A percentile compares a stretch with the other conserved stretches of the same genome.
These are phyloP conservation scores for Euclidia mi DNA, from an alignment of 2,888 invertebrate genomes.

Conservation along the genomic window DNA sequence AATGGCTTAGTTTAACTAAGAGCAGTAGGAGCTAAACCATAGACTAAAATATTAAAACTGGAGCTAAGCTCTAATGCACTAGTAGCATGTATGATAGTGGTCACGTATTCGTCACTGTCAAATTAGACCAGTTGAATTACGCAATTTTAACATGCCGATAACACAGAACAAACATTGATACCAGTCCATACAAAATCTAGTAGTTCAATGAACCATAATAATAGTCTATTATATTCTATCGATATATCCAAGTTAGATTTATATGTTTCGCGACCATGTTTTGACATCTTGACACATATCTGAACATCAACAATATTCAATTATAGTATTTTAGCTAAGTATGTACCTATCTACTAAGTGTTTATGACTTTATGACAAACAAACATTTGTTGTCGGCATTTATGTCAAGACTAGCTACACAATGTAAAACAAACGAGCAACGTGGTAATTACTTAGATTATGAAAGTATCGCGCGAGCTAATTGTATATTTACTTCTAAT, in stretches of 20 bases:
- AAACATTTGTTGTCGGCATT: too few relatives aligned
- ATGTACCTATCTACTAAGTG: neutral
- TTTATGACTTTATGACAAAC: neutral
- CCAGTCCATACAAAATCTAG: constrained; percentile 58
- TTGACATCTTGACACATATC: constrained; percentile 32
- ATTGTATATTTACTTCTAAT: too few relatives aligned
- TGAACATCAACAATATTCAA: constrained; percentile 20
- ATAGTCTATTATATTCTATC: neutral
- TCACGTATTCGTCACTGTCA: constrained; percentile 56
- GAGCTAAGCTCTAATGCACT: too few relatives aligned
- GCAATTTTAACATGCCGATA: constrained; percentile 68
- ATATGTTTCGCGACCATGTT: constrained; percentile 26
- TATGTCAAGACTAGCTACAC: too few relatives aligned
- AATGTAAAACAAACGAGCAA: neutral
- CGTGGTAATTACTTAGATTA: neutral
- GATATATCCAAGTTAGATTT: too few relatives aligned
- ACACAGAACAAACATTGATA: constrained; percentile 53
- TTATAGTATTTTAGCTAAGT: constrained; percentile 11
- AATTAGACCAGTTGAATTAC: constrained; percentile 64
- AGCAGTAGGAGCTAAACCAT: too few relatives aligned
- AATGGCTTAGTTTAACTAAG: too few relatives aligned
- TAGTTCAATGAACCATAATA: constrained; percentile 62
- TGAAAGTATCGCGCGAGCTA: neutral
- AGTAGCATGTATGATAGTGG: constrained; percentile 32
- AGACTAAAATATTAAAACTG: too few relatives aligned